Evolutionary conservation across 2,888 invertebrate species (phyloP), one percentile per base, ranked within the genome.

Genomic region (Dolomedes plantarius): DNA sequence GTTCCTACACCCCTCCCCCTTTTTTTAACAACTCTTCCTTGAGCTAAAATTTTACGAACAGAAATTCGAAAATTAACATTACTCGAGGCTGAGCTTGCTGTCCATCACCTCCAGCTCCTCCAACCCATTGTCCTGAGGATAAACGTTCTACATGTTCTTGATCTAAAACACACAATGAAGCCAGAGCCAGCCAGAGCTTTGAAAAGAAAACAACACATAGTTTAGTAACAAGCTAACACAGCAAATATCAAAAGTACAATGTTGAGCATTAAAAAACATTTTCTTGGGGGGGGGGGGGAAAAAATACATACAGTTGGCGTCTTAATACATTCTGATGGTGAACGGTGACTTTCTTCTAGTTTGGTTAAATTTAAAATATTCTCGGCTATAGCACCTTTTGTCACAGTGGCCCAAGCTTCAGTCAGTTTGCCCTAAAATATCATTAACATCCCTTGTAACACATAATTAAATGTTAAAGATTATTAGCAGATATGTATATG

Each of bases 81-180:
- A 92, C 93, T 89, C 92, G 91, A 13, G 93, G 93, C 78, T 93
- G 93, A 64, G 93, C 92, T 88, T 92, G 92, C 78, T 89, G 90
- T 90, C 93, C 93, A 64, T 93, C 93, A 67, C 93, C 91, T n/a
- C 69, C 75, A 89, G 93, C 93, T 56, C 93, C 91, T 89, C 94
- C 94, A 89, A 94, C 94, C 95, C 96, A 96, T 89, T 95, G 95
- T 0, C 95, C 95, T 31, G 95, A 95, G 0, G 95, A 95, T 78
- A 95, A 91, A 86, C 94, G 92, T 89, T 97, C 97, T 0, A 97
- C 96, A 90, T 98, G 97, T 87, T 97, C 96, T 79, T 95, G 95
- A 90, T 97, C 97, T 88, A 98, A 93, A 1, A 98, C 96, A 91
- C 98, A 97, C 16, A 99, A 93, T 0, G 98, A 96, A 0, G 98